These are phyloP conservation scores for Cairina moschata DNA, from an alignment of 2,113 vertebrate species.

Conservation along the genomic window DNA sequence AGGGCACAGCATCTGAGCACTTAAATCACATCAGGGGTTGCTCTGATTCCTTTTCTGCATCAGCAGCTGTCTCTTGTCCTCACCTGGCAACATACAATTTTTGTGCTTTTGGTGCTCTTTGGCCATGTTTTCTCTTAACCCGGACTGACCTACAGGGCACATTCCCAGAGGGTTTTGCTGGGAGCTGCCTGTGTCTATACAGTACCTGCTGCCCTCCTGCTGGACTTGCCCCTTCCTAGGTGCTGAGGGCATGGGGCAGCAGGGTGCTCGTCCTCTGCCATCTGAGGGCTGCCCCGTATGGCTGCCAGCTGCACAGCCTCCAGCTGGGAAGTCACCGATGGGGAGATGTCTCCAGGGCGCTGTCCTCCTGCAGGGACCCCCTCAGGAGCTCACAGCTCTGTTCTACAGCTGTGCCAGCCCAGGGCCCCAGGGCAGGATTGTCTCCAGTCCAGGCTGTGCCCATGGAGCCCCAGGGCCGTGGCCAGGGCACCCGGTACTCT, in stretches of 20 bases:
- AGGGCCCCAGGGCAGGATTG: neutral
- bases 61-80: neutral
- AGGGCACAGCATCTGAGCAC: neutral
- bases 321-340: neutral
- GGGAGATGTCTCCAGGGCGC: neutral
- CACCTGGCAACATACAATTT: accelerated
- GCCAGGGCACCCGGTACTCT: neutral
- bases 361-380: neutral
- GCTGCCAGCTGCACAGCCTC: neutral
- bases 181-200: neutral
- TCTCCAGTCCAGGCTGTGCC: neutral
- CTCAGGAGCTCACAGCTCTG: neutral
- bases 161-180: neutral
- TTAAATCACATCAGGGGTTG: neutral
- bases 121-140: neutral
- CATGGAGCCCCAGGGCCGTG: accelerated
- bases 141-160: neutral
- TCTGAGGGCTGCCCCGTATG: neutral
- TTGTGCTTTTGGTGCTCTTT: neutral
- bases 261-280: neutral
- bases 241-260: neutral
- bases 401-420: neutral
- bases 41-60: neutral
- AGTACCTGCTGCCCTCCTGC: neutral
- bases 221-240: neutral